Base-by-base conservation (phyloP, 92 coral and sea anemone genomes). In the Micromussa lordhowensis region DNA sequence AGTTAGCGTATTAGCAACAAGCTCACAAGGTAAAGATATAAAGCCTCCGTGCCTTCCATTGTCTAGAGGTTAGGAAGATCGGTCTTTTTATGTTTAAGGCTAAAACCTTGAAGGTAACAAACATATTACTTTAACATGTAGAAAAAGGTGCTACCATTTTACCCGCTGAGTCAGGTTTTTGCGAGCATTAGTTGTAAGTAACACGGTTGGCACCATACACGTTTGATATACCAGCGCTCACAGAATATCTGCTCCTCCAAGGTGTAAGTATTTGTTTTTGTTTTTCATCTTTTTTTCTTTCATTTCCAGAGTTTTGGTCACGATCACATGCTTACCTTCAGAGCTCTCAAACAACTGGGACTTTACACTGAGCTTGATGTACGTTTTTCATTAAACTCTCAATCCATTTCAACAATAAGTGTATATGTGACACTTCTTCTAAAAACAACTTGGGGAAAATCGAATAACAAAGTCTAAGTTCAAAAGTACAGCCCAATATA, bases 311-410 rank as follows among this genome's bases (percentile, higher is more conserved):
- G 98, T 38, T 95, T 94, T 88, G 99, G 99, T 1, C 92, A 96
- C 55, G 98, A 96, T 18, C 98, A 97, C 86, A 89, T 97, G 88
- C 83, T 86, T 5, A 94, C 96, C 38, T 90, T 97, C 88, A 61
- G 86, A 54, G 90, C 90, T 53, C 95, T 97, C 19, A 94, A 90
- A 82, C 93, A 94, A 61, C 92, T 97, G 32, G 99, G 99, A 54
- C 82, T 97, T 12, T 97, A 88, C 74, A 90, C 95, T 44, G 99
- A 97, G 73, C 90, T 91, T 6, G 99, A 97, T 15, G 97, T 97
- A 88, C 92, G 98, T 55, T 0, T 29, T 36, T 71, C n/a, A 11
- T 64, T 64, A 5, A 64, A n/a, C 29, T 5, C 29, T 31, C 2
- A 24, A n/a, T 9, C 21, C n/a, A 21, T 7, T 44, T 44, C n/a